These are phyloP conservation scores for Cromileptes altivelis DNA, from an alignment of 2,113 vertebrate genomes.

Conservation along the genomic window DNA sequence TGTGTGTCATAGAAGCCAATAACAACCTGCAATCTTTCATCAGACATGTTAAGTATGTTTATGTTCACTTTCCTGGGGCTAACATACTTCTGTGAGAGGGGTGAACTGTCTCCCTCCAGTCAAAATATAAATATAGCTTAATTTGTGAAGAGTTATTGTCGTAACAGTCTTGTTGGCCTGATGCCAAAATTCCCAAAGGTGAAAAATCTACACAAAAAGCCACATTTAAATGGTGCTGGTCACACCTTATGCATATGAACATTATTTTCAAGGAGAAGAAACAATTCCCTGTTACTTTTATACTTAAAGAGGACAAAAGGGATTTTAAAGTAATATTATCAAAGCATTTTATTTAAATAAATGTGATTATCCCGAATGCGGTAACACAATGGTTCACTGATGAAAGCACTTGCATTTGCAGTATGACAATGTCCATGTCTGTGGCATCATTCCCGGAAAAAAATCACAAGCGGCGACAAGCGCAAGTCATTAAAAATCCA, in stretches of 20 bases:
- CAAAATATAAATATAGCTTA: not conserved
- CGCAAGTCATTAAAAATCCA: no score
- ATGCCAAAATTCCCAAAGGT: not conserved
- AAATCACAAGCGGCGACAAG: no score
- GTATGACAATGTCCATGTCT: no score
- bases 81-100: slow-evolving; percentile 9
- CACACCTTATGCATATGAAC: not conserved
- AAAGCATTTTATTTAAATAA: no score
- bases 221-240: not conserved
- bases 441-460: no score
- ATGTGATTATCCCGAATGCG: no score
- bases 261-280: not conserved
- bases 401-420: no score
- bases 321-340: not conserved
- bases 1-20: not conserved
- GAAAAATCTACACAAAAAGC: not conserved
- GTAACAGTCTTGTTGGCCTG: slow-evolving; percentile 1
- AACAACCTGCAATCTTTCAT: not conserved
- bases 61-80: not conserved
- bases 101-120: not conserved
- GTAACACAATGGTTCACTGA: no score
- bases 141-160: slow-evolving; percentile 17
- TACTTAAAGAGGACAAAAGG: not conserved
- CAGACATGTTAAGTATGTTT: not conserved
- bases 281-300: not conserved